A percentile compares a stretch with the other conserved stretches of the same genome.
phyloP scores from a whole-genome alignment of 2,113 vertebrate species.

The Caranx ignobilis region DNA sequence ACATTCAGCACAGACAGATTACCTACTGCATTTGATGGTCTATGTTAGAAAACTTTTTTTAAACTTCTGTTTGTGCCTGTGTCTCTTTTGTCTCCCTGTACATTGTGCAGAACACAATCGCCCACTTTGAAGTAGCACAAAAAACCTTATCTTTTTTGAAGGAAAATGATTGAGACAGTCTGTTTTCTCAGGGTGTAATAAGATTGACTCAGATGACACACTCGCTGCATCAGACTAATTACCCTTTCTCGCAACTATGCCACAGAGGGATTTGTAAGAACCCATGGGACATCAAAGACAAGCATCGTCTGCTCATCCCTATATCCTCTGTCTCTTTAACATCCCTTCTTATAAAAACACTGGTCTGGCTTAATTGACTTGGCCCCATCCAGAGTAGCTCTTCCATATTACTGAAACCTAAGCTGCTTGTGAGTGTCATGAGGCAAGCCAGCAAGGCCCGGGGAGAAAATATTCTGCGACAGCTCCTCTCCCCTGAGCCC shows the following conservation, averaged over 20 bases:
- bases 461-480: conserved; percentile 57
- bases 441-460: conserved; percentile 48
- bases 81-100: not conserved
- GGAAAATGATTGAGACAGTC: conserved; percentile 54
- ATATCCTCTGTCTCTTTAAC: conserved; percentile 56
- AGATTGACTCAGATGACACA: conserved; percentile 63
- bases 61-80: not conserved
- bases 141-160: conserved; percentile 32
- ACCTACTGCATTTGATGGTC: not conserved
- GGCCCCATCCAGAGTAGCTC: conserved; percentile 53
- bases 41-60: not conserved
- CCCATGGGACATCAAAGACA: conserved; percentile 69
- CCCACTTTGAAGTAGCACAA: conserved; percentile 21
- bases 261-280: conserved; percentile 54
- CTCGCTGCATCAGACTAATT: conserved; percentile 68
- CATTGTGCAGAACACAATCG: not conserved
- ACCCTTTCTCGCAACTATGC: conserved; percentile 44
- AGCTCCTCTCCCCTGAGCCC: conserved; percentile 54
- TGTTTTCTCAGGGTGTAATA: conserved; percentile 63
- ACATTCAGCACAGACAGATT: not conserved
- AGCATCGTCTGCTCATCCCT: conserved; percentile 52
- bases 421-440: conserved; percentile 69
- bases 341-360: conserved; percentile 57
- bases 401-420: conserved; percentile 57
- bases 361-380: conserved; percentile 73